phyloP scores from a whole-genome alignment of 1,140 invertebrate genomes.

The Drosophila auraria region DNA sequence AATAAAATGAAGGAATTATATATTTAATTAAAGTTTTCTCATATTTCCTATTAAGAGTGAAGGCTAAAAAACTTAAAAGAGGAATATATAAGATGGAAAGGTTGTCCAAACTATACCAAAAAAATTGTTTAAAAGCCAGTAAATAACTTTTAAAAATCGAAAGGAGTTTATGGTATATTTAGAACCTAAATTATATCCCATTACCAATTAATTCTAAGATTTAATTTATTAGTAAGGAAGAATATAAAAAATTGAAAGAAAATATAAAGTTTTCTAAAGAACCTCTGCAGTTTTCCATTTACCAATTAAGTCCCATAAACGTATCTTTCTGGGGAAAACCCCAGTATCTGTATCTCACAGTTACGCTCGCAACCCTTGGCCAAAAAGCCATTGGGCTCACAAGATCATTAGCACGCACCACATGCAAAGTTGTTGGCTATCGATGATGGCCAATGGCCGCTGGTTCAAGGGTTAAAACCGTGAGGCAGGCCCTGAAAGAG shows the following conservation, averaged over 20 bases:
- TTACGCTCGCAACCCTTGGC: background rate
- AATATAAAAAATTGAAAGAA: background rate
- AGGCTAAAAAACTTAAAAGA: no score
- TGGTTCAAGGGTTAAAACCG: constrained; percentile 1
- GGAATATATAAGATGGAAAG: no score
- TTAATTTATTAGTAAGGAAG: no score
- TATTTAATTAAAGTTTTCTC: no score
- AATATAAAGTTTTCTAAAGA: background rate
- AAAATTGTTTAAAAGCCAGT: no score
- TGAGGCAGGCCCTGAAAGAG: background rate
- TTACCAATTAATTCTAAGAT: no score
- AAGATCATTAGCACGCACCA: constrained; percentile 41
- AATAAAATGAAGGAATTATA: background rate
- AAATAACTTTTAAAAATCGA: no score
- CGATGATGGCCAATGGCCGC: background rate
- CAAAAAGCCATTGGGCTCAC: constrained; percentile 5
- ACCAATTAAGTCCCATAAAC: background rate
- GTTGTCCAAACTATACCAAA: no score
- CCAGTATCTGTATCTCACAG: background rate
- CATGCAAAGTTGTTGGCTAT: constrained; percentile 26
- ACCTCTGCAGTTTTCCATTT: background rate
- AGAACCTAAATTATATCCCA: no score
- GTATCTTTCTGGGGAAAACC: background rate
- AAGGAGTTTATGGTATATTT: no score
- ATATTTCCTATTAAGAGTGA: no score